phyloP scores from a whole-genome alignment of 2,888 invertebrate species.

The Drosophila hamatofila region DNA sequence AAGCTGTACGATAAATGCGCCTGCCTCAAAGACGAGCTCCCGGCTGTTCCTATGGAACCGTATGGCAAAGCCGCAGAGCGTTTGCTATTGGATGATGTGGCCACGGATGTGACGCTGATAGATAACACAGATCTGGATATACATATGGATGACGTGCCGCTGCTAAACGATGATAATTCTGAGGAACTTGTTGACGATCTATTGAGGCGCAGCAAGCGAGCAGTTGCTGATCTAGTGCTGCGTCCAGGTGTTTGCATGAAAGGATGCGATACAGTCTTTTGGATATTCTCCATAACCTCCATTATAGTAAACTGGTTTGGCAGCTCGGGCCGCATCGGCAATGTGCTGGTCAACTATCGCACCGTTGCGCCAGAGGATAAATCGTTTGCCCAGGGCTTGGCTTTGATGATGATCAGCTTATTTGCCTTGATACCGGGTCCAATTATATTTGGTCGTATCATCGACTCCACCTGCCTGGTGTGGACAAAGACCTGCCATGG shows the following conservation, averaged over 20 bases:
- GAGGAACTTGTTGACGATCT: constrained; percentile 30
- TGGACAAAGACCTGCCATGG: constrained; percentile 89
- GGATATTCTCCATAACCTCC: constrained; percentile 86
- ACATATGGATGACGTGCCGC: constrained; percentile 19
- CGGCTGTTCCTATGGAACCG: constrained; percentile 18
- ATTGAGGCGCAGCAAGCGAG: constrained; percentile 47
- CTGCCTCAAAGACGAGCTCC: constrained; percentile 35
- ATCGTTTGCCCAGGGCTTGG: constrained; percentile 88
- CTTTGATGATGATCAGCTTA: constrained; percentile 87
- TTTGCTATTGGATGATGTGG: not conserved
- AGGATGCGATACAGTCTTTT: constrained; percentile 86
- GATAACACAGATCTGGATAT: constrained; percentile 20
- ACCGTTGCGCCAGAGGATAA: constrained; percentile 88
- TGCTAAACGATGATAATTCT: constrained; percentile 46
- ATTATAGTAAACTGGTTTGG: constrained; percentile 87
- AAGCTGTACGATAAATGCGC: constrained; percentile 60
- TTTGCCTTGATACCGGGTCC: constrained; percentile 90
- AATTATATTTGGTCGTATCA: constrained; percentile 88
- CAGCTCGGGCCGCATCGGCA: constrained; percentile 89
- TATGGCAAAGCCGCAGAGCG: constrained; percentile 22
- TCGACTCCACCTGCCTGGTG: constrained; percentile 88
- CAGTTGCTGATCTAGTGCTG: constrained; percentile 55
- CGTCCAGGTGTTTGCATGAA: constrained; percentile 86
- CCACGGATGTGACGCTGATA: constrained; percentile 18
- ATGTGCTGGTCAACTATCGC: constrained; percentile 88